Percentiles rank a stretch among this genome's conserved stretches.
Conservation (phyloP, 2,888 invertebrate genomes). For the Drosophila lacicola region DNA sequence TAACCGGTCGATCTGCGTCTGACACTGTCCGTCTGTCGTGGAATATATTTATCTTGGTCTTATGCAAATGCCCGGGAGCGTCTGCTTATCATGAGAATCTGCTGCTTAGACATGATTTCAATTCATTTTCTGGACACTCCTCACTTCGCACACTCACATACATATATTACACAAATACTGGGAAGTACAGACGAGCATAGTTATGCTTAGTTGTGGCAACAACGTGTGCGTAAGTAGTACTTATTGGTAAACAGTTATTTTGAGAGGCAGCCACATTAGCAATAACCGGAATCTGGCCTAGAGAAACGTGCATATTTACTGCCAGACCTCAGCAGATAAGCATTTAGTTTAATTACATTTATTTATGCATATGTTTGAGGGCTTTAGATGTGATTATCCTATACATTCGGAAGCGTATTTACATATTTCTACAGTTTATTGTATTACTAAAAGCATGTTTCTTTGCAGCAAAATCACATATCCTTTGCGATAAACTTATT, state of each 20-base stretch:
- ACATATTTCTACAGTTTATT: too few relatives aligned
- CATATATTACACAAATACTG: slow-evolving; percentile 4
- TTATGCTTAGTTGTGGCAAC: slow-evolving; percentile 1
- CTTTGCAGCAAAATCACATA: too few relatives aligned
- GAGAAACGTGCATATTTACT: not conserved
- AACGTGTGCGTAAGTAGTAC: slow-evolving; percentile 4
- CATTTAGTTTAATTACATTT: not conserved
- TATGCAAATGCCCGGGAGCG: slow-evolving; percentile 62
- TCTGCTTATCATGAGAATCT: slow-evolving; percentile 60
- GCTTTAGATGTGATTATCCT: too few relatives aligned
- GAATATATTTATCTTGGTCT: slow-evolving; percentile 67
- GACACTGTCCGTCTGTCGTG: slow-evolving; percentile 47
- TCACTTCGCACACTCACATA: slow-evolving; percentile 22
- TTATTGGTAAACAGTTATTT: slow-evolving; percentile 7
- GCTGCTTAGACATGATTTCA: slow-evolving; percentile 61
- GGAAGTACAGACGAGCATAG: not conserved
- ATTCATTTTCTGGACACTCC: slow-evolving; percentile 33
- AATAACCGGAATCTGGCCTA: not conserved
- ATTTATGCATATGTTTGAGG: not conserved
- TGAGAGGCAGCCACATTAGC: not conserved
- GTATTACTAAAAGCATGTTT: too few relatives aligned
- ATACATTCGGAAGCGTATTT: too few relatives aligned
- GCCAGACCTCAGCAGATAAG: not conserved
- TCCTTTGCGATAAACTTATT: too few relatives aligned
- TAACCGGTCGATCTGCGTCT: slow-evolving; percentile 66